Conservation (phyloP, 2,888 invertebrate genomes). For the Morpho deidamia region DNA sequence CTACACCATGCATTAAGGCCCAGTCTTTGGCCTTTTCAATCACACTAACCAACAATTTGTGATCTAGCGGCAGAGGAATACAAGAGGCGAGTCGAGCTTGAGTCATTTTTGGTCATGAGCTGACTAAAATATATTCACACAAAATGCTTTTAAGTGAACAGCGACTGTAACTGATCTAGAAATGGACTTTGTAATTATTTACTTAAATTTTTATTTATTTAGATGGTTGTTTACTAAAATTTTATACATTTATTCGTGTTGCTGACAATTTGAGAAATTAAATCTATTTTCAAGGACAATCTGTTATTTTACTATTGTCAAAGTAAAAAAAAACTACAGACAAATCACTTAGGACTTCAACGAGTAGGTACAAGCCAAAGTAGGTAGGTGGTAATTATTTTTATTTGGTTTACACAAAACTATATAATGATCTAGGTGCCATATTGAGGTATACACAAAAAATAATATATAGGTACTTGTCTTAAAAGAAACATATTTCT, state of each 20-base stretch:
- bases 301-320: neutral
- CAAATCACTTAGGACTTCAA: neutral
- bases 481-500: too few relatives aligned
- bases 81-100: conserved; percentile 76
- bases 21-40: conserved; percentile 88
- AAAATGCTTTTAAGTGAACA: neutral
- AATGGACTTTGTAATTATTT: neutral
- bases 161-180: neutral
- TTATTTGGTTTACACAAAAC: too few relatives aligned
- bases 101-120: conserved; percentile 42
- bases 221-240: neutral
- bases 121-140: neutral
- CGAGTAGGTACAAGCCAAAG: too few relatives aligned
- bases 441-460: too few relatives aligned
- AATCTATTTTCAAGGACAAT: neutral
- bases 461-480: too few relatives aligned
- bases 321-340: neutral
- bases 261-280: neutral
- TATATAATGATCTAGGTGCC: too few relatives aligned
- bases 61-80: conserved; percentile 82
- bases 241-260: neutral
- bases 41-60: conserved; percentile 80
- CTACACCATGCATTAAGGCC: conserved; percentile 91
- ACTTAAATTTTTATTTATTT: neutral
- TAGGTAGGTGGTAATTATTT: too few relatives aligned